These are phyloP conservation scores for Drosophila tsacasi DNA, from an alignment of 1,140 invertebrate species.

Conservation along the genomic window DNA sequence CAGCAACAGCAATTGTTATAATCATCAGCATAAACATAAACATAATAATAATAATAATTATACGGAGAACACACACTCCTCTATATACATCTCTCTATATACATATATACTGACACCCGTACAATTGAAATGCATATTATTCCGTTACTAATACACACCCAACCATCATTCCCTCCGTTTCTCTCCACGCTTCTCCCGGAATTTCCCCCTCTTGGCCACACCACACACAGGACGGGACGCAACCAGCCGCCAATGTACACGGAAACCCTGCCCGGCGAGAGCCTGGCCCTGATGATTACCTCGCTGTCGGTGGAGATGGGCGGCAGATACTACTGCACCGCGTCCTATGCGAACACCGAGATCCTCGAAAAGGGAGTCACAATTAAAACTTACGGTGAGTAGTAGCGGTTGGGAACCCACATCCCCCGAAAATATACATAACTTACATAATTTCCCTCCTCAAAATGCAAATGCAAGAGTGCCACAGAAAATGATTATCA, in stretches of 20 bases:
- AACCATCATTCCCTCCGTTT: constrained; percentile 18
- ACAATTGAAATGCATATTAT: constrained; percentile 63
- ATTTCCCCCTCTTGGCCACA: neutral
- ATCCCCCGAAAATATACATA: neutral
- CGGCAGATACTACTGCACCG: constrained; percentile 93
- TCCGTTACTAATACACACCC: constrained; percentile 60
- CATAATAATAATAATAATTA: constrained; percentile 50
- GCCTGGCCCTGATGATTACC: constrained; percentile 90
- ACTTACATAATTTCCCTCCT: neutral
- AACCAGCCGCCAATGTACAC: constrained; percentile 88
- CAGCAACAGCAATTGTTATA: constrained; percentile 74
- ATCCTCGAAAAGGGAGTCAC: constrained; percentile 88
- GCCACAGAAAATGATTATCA: constrained; percentile 14
- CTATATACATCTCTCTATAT: constrained; percentile 1
- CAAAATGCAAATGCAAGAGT: constrained; percentile 15
- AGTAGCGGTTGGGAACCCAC: constrained; percentile 60
- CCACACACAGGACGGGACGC: constrained; percentile 69
- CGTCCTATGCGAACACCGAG: constrained; percentile 90
- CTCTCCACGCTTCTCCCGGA: constrained; percentile 2
- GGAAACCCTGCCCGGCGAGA: constrained; percentile 87
- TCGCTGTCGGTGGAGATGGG: constrained; percentile 91
- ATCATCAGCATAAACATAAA: constrained; percentile 67
- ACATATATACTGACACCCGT: constrained; percentile 31
- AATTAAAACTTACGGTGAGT: constrained; percentile 91
- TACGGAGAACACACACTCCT: constrained; percentile 4